phyloP scores from a whole-genome alignment of 2,888 invertebrate species.

The Diaperis boleti region DNA sequence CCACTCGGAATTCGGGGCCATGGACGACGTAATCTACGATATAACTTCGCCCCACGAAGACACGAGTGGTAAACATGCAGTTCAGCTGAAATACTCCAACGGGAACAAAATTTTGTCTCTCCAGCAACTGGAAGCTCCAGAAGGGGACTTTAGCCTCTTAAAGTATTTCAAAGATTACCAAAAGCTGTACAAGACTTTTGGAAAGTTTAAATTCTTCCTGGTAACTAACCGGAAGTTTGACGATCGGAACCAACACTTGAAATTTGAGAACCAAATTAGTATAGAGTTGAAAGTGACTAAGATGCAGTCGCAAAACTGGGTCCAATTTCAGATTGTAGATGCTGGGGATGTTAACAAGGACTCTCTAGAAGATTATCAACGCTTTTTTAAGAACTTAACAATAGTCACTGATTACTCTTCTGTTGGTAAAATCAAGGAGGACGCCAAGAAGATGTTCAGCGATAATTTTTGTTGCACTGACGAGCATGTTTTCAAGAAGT shows the following conservation, averaged over 20 bases:
- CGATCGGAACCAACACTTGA: neutral
- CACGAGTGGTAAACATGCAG: neutral
- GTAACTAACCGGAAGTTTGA: neutral
- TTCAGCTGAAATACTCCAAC: neutral
- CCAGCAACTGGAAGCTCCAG: neutral
- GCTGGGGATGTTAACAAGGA: no score
- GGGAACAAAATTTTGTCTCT: neutral
- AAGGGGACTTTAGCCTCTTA: neutral
- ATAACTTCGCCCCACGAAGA: neutral
- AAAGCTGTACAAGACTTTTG: neutral
- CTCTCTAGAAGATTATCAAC: no score
- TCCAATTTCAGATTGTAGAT: no score
- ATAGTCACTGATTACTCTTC: neutral
- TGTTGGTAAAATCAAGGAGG: neutral
- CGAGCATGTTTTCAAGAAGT: neutral
- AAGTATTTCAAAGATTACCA: neutral
- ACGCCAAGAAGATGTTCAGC: neutral
- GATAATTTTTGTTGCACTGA: neutral
- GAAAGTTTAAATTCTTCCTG: neutral
- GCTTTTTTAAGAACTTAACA: neutral
- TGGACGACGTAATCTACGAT: neutral
- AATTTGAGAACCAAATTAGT: no score
- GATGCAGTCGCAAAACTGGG: no score
- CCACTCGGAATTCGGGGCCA: neutral
- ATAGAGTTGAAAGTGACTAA: neutral